Percentiles rank a stretch among this genome's conserved stretches.
Conservation (phyloP, 2,888 invertebrate species). For the Rhagonycha fulva region DNA sequence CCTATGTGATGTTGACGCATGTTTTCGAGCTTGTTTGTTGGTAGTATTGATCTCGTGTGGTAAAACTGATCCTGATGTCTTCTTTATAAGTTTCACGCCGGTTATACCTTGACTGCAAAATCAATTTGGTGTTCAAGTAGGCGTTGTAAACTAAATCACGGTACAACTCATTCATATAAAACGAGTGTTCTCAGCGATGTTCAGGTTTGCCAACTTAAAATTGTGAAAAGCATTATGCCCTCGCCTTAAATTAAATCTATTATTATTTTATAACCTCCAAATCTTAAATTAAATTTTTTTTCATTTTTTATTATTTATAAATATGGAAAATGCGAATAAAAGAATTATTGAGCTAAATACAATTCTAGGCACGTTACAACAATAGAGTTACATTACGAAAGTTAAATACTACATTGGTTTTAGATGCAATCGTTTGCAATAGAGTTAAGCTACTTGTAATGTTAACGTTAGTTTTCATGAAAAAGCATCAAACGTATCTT, state of each 20-base stretch:
- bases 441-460: background rate
- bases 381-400: background rate
- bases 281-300: background rate
- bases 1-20: conserved; percentile 61
- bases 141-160: conserved; percentile 9
- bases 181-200: background rate
- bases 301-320: background rate
- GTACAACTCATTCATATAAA: background rate
- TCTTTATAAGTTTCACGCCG: conserved; percentile 27
- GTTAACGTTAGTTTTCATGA: background rate
- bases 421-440: background rate
- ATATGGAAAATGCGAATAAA: background rate
- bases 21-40: conserved; percentile 64
- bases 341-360: background rate
- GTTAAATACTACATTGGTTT: background rate
- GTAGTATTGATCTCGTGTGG: conserved; percentile 60
- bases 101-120: conserved; percentile 14
- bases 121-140: conserved; percentile 16
- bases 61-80: conserved; percentile 42
- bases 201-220: background rate
- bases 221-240: background rate
- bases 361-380: background rate
- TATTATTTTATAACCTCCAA: background rate
- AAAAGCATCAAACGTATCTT: background rate
- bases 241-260: background rate